These are phyloP conservation scores for Gymnoscopelus braueri DNA, from an alignment of 2,797 vertebrate genomes.

Conservation along the genomic window DNA sequence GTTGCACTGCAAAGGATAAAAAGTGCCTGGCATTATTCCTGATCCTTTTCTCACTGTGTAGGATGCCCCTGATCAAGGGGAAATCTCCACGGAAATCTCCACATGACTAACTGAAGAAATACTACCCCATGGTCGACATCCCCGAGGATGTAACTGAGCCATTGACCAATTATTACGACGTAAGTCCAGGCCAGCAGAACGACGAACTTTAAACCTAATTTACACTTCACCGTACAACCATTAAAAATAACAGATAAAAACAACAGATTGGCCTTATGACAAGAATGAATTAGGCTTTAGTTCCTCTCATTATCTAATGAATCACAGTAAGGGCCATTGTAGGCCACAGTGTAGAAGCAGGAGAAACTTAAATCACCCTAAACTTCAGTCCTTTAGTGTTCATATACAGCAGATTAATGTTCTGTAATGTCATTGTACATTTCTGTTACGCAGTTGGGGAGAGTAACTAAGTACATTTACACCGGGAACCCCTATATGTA, in stretches of 20 bases:
- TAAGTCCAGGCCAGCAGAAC: slow-evolving; percentile 63
- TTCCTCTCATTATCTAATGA: background rate
- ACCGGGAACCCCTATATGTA: too few species aligned
- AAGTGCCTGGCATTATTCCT: too few species aligned
- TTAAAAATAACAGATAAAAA: too few species aligned
- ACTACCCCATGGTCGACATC: slow-evolving; percentile 64
- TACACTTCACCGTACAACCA: too few species aligned
- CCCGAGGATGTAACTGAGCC: slow-evolving; percentile 39
- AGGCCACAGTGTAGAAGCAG: too few species aligned
- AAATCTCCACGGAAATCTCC: slow-evolving; percentile 68
- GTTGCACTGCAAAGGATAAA: too few species aligned
- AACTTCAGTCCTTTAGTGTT: too few species aligned
- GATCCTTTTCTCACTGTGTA: slow-evolving; percentile 37
- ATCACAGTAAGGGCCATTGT: background rate
- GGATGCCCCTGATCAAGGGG: slow-evolving; percentile 82
- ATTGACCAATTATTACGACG: slow-evolving; percentile 81
- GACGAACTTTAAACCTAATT: background rate
- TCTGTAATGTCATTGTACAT: too few species aligned
- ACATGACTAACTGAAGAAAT: background rate
- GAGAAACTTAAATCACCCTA: background rate
- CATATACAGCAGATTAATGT: too few species aligned
- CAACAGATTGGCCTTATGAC: too few species aligned
- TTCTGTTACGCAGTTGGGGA: too few species aligned
- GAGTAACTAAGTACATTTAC: too few species aligned
- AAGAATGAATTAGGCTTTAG: background rate